These are phyloP conservation scores for Hoplodrina blanda DNA, from an alignment of 2,888 invertebrate genomes.

Conservation along the genomic window DNA sequence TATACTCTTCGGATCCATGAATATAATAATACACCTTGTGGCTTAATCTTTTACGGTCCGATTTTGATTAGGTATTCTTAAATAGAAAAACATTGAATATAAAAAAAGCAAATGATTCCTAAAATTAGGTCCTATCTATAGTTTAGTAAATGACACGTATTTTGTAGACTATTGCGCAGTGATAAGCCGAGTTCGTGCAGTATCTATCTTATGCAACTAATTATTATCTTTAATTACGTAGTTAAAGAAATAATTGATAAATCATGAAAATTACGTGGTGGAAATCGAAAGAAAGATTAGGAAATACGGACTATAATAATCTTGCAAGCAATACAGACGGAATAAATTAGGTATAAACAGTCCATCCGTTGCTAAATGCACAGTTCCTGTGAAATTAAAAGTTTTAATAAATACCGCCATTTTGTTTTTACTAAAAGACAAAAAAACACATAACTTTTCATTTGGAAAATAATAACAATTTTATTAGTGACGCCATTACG, in stretches of 20 bases:
- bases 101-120: slow-evolving; percentile 13
- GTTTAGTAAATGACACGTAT: slow-evolving; percentile 62
- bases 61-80: too few relatives aligned
- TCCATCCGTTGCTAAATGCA: too few relatives aligned
- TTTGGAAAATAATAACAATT: background rate
- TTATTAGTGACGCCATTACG: background rate
- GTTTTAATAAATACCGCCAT: background rate
- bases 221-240: slow-evolving; percentile 59
- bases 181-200: slow-evolving; percentile 69
- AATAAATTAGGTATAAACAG: too few relatives aligned
- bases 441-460: background rate
- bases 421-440: background rate
- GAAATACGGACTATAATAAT: slow-evolving; percentile 14
- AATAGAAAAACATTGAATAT: background rate
- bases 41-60: too few relatives aligned
- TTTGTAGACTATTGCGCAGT: slow-evolving; percentile 64
- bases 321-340: too few relatives aligned
- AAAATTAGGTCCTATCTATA: slow-evolving; percentile 36
- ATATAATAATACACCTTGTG: too few relatives aligned
- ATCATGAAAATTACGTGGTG: slow-evolving; percentile 59
- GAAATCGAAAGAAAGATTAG: slow-evolving; percentile 47
- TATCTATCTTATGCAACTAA: slow-evolving; percentile 58
- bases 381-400: too few relatives aligned
- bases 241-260: slow-evolving; percentile 64
- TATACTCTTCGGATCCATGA: too few relatives aligned